Conservation (phyloP, 1,140 invertebrate species). For the Leptoteleia sp. region DNA sequence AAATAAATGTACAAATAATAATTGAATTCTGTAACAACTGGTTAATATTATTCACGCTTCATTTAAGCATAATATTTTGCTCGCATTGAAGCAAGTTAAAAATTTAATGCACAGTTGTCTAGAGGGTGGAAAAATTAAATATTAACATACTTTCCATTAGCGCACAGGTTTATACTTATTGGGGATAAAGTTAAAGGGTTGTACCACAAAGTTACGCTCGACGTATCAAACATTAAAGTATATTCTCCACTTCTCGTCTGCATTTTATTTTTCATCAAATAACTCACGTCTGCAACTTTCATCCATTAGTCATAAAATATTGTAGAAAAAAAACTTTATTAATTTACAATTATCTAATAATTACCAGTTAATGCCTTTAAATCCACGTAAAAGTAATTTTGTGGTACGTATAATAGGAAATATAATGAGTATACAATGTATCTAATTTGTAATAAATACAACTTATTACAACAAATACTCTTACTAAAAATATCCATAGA, state of each 20-base stretch:
- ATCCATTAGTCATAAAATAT: slow-evolving; percentile 27
- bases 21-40: too few relatives aligned
- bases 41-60: slow-evolving; percentile 4
- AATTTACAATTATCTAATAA: too few relatives aligned
- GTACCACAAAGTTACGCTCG: slow-evolving; percentile 71
- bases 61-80: slow-evolving; percentile 29
- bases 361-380: too few relatives aligned
- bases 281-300: slow-evolving; percentile 32
- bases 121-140: slow-evolving; percentile 73
- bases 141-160: slow-evolving; percentile 80
- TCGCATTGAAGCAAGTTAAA: slow-evolving; percentile 27
- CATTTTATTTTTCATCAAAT: slow-evolving; percentile 49
- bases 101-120: slow-evolving; percentile 54
- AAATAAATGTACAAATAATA: too few relatives aligned
- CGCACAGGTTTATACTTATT: slow-evolving; percentile 77
- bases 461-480: too few relatives aligned
- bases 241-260: slow-evolving; percentile 13
- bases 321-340: slow-evolving; percentile 19
- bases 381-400: too few relatives aligned
- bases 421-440: too few relatives aligned
- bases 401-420: too few relatives aligned
- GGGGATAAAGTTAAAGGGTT: slow-evolving; percentile 78
- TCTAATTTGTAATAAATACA: too few relatives aligned
- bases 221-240: slow-evolving; percentile 65
- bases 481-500: too few relatives aligned